phyloP scores from a whole-genome alignment of 1,140 invertebrate genomes.

The Grapholita molesta region DNA sequence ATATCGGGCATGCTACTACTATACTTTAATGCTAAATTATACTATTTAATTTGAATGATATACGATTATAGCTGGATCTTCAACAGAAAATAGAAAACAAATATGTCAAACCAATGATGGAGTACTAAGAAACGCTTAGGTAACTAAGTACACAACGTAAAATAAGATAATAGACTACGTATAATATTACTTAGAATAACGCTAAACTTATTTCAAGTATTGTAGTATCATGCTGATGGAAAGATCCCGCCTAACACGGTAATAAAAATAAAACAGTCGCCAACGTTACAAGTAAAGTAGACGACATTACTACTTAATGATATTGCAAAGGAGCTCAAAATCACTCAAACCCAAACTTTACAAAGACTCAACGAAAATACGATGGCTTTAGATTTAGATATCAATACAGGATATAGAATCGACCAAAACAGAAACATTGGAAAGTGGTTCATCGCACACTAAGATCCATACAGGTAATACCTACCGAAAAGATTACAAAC shows the following conservation, averaged over 20 bases:
- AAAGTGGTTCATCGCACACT: conserved; percentile 37
- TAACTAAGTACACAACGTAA: not conserved
- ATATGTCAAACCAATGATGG: not conserved
- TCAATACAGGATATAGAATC: conserved; percentile 25
- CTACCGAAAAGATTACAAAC: conserved; percentile 35
- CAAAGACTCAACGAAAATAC: conserved; percentile 34
- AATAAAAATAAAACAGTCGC: conserved; percentile 20
- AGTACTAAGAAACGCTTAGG: not conserved
- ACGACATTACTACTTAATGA: conserved; percentile 15
- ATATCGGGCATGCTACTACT: conserved; percentile 43
- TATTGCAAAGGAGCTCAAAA: conserved; percentile 31
- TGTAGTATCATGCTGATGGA: conserved; percentile 36
- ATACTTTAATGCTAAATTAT: conserved; percentile 25
- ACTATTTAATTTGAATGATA: not conserved
- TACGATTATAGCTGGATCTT: not conserved
- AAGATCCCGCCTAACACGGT: conserved; percentile 40
- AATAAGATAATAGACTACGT: not conserved
- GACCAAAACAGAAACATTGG: conserved; percentile 28
- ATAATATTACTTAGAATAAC: not conserved
- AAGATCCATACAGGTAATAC: conserved; percentile 34
- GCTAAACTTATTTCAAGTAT: conserved; percentile 21
- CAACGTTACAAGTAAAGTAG: not conserved
- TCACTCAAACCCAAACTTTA: conserved; percentile 36
- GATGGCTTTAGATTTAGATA: conserved; percentile 23
- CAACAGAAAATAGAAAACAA: not conserved